Conservation (phyloP, 2,797 vertebrate genomes). For the Eidolon dupreanum region DNA sequence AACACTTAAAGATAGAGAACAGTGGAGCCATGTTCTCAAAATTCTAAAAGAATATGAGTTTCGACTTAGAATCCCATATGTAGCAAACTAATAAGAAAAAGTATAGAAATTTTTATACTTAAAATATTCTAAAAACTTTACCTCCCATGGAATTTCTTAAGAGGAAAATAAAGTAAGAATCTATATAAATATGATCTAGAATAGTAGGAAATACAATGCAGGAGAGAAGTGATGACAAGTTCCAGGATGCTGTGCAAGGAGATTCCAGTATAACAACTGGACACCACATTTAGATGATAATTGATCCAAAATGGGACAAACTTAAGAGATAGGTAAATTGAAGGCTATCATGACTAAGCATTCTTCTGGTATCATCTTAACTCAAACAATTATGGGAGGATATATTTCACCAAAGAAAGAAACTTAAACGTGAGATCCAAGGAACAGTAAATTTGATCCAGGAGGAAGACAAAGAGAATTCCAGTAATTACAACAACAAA, state of each 20-base stretch:
- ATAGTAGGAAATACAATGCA: not conserved
- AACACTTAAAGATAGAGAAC: not conserved
- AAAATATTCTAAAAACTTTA: not conserved
- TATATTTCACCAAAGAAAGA: not conserved
- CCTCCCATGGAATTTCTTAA: not conserved
- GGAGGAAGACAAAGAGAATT: not conserved
- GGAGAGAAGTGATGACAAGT: not conserved
- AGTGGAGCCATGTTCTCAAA: not conserved
- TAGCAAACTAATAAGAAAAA: not conserved
- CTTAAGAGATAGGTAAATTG: not conserved
- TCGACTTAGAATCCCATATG: not conserved
- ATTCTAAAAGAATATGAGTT: not conserved
- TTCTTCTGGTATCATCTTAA: not conserved
- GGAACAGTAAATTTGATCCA: not conserved
- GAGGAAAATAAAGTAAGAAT: not conserved
- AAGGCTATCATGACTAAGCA: not conserved
- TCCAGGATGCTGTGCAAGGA: not conserved
- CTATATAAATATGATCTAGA: not conserved
- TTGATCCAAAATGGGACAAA: not conserved
- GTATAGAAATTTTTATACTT: not conserved
- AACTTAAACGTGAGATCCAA: not conserved
- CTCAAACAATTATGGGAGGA: not conserved
- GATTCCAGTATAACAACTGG: not conserved
- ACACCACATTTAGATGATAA: too few relatives aligned
- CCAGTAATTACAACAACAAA: not conserved